A percentile compares a stretch with the other conserved stretches of the same genome.
These are phyloP conservation scores for Mythimna pallens DNA, from an alignment of 2,888 invertebrate genomes.

Conservation along the genomic window DNA sequence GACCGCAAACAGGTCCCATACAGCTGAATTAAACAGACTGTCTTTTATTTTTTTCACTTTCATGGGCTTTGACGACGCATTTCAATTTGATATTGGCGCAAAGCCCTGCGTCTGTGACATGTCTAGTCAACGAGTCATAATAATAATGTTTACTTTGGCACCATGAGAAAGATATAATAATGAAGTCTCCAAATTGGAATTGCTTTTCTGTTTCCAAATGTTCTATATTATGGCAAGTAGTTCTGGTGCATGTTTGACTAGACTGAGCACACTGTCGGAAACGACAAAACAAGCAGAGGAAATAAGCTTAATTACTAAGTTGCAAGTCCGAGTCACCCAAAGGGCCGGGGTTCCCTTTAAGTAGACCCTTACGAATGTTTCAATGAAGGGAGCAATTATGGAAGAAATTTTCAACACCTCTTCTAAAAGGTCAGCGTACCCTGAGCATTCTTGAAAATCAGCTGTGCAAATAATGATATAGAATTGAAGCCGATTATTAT, in stretches of 20 bases:
- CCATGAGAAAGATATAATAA: constrained; percentile 36
- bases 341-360: constrained; percentile 80
- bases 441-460: constrained; percentile 40
- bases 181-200: constrained; percentile 33
- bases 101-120: constrained; percentile 78
- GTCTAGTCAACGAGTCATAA: constrained; percentile 76
- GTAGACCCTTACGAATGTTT: constrained; percentile 85
- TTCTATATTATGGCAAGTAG: constrained; percentile 12
- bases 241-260: constrained; percentile 58
- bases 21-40: constrained; percentile 80
- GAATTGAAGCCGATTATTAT: constrained; percentile 19
- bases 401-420: constrained; percentile 82
- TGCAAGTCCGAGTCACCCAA: constrained; percentile 81
- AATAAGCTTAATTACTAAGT: constrained; percentile 89
- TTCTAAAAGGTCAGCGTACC: constrained; percentile 74
- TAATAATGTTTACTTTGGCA: constrained; percentile 69
- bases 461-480: constrained; percentile 35
- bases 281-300: constrained; percentile 83
- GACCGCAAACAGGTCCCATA: constrained; percentile 85
- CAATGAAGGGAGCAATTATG: constrained; percentile 85
- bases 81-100: constrained; percentile 78
- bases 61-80: constrained; percentile 76
- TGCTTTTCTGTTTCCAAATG: constrained; percentile 10
- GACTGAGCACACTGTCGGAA: constrained; percentile 77
- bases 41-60: constrained; percentile 82